These are phyloP conservation scores for Chiloscyllium punctatum DNA, from an alignment of 2,797 vertebrate genomes.

Conservation along the genomic window DNA sequence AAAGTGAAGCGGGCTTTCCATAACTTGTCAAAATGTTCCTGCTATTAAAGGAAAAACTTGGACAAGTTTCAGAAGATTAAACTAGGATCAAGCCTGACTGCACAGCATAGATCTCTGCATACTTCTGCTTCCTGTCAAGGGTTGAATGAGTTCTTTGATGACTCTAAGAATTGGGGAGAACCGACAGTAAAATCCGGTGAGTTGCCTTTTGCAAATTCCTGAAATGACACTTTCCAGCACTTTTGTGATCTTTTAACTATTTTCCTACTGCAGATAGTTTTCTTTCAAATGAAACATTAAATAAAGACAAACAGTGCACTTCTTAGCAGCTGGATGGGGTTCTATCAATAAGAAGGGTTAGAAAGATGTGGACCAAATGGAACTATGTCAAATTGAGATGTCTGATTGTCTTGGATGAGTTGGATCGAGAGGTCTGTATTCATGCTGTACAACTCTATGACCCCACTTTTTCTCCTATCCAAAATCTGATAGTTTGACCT, in stretches of 20 bases:
- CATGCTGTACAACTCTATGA: no score
- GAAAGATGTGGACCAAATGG: no score
- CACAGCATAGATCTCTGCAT: constrained; percentile 61
- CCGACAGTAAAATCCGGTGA: constrained; percentile 81
- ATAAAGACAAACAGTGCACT: not conserved
- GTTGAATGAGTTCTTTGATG: constrained; percentile 88
- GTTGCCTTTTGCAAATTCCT: constrained; percentile 36
- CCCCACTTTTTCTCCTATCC: constrained; percentile 35
- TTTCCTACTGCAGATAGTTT: not conserved
- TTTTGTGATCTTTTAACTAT: not conserved
- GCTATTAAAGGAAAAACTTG: constrained; percentile 46
- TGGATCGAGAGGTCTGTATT: no score
- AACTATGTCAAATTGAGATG: no score
- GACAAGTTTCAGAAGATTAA: constrained; percentile 40
- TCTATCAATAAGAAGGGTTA: no score
- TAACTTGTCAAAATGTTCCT: not conserved
- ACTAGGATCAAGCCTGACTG: constrained; percentile 39
- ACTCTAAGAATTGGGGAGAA: constrained; percentile 84
- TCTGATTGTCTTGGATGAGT: no score
- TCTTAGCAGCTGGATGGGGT: not conserved
- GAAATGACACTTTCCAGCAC: not conserved
- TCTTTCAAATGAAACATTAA: no score
- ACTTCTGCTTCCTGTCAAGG: constrained; percentile 64
- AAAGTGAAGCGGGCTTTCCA: constrained; percentile 50
- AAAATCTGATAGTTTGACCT: not conserved